phyloP scores from a whole-genome alignment of 2,797 vertebrate genomes.

The Coranthus polyacanthus region DNA sequence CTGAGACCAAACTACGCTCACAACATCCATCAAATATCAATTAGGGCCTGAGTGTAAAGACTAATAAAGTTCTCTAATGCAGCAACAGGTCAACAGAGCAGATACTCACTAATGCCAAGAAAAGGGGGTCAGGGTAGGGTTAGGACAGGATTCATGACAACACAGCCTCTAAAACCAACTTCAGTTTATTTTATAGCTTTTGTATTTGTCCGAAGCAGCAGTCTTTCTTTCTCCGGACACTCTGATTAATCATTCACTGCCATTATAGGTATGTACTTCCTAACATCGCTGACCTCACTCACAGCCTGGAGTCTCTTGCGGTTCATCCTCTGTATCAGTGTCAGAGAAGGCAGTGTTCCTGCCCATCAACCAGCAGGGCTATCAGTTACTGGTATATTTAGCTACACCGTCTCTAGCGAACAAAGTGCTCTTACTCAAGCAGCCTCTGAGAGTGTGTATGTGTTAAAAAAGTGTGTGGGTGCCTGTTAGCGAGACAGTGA shows the following conservation, averaged over 20 bases:
- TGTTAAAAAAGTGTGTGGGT: constrained; percentile 11
- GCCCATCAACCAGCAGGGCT: constrained; percentile 41
- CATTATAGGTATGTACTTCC: not conserved
- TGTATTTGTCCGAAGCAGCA: not conserved
- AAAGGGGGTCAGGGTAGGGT: constrained; percentile 44
- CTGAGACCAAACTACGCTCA: constrained; percentile 52
- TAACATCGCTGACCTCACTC: not conserved
- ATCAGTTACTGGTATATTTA: constrained; percentile 74
- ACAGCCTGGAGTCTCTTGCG: constrained; percentile 15
- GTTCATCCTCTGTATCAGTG: constrained; percentile 45
- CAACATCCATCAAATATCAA: constrained; percentile 84
- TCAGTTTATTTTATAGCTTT: not conserved
- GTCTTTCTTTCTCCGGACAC: constrained; percentile 2
- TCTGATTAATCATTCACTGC: not conserved
- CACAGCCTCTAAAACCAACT: not conserved
- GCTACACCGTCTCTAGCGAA: constrained; percentile 48
- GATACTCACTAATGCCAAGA: constrained; percentile 57
- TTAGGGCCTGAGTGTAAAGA: constrained; percentile 79
- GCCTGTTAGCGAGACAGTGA: constrained; percentile 18
- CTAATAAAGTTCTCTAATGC: constrained; percentile 67
- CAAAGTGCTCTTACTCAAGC: constrained; percentile 60
- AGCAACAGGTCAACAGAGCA: constrained; percentile 70
- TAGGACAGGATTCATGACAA: not conserved
- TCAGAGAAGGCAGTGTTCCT: constrained; percentile 45
- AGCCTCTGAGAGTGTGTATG: constrained; percentile 14